Percentiles rank a stretch among this genome's conserved stretches.
phyloP scores from a whole-genome alignment of 2,113 vertebrate genomes.

The Dicentrarchus labrax region DNA sequence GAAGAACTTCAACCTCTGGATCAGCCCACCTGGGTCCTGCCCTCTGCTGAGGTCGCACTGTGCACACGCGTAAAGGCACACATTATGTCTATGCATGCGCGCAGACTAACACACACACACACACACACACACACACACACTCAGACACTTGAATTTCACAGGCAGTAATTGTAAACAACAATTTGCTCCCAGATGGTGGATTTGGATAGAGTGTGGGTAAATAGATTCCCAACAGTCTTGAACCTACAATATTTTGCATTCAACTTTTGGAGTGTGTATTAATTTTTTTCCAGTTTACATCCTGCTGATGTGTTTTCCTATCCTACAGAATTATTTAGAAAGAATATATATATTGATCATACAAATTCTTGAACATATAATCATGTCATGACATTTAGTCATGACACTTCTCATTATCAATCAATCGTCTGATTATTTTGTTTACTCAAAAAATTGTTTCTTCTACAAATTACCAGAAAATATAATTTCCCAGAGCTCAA shows the following conservation, averaged over 20 bases:
- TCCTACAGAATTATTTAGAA: neutral
- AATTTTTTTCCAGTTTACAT: neutral
- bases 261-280: neutral
- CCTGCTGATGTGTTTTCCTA: neutral
- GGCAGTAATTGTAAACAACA: constrained; percentile 35
- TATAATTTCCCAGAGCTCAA: neutral
- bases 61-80: neutral
- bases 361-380: too few relatives aligned
- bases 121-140: neutral
- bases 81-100: neutral
- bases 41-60: constrained; percentile 50
- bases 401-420: too few relatives aligned
- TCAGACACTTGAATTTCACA: constrained; percentile 17
- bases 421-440: too few relatives aligned
- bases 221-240: neutral
- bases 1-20: constrained; percentile 59
- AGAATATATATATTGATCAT: neutral
- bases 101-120: neutral
- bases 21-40: constrained; percentile 74
- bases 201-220: neutral
- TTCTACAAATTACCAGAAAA: too few relatives aligned
- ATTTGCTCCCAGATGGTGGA: neutral
- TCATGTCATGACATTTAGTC: too few relatives aligned
- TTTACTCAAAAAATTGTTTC: too few relatives aligned
- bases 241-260: neutral